Base-by-base conservation (phyloP, 2,113 vertebrate genomes). In the Acanthochromis polyacanthus region DNA sequence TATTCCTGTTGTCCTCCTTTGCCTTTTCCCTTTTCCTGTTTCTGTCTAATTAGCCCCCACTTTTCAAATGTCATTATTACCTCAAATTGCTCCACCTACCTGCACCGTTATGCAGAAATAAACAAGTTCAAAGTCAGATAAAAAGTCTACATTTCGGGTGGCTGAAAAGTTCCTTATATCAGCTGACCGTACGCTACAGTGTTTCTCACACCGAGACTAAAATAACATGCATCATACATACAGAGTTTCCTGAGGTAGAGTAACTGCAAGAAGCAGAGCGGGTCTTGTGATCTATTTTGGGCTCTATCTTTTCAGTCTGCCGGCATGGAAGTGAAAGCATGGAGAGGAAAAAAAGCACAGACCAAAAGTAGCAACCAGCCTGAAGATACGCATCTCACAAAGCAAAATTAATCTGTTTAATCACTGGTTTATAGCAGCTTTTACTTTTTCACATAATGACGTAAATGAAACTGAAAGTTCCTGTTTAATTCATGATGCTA, bases 271-370 rank as follows among this genome's bases (percentile, higher is more conserved):
- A 53, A 14, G 9, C 38, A 36, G 50, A 55, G 32, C n/a, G 20
- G 53, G 11, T 43, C 23, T 36, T 63, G 36, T 61, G 32, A 60
- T 61, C 64, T 77, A 77, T 61, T 77, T 53, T 43, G 46, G 23
- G 64, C 28, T 51, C 36, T 2, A 23, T 30, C 25, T 25, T 51
- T 43, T 46, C 46, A 32, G 12, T 40, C 64, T 60, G 30, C 46
- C 32, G 17, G 1, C 53, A 25, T n/a, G 28, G 7, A 22, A 16
- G n/a, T 38, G 48, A 52, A n/a, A 36, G 63, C 36, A 65, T 10
- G 28, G 19, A 52, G 19, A 67, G n/a, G 20, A 43, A 51, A 10
- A 66, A 10, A 60, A 61, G 16, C 25, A 1, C 16, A 40, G 58
- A 5, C 52, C 22, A 25, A 25, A 23, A 55, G 52, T 23, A 55